These are phyloP conservation scores for Spea multiplicata DNA, from an alignment of 2,113 vertebrate species.

Conservation along the genomic window DNA sequence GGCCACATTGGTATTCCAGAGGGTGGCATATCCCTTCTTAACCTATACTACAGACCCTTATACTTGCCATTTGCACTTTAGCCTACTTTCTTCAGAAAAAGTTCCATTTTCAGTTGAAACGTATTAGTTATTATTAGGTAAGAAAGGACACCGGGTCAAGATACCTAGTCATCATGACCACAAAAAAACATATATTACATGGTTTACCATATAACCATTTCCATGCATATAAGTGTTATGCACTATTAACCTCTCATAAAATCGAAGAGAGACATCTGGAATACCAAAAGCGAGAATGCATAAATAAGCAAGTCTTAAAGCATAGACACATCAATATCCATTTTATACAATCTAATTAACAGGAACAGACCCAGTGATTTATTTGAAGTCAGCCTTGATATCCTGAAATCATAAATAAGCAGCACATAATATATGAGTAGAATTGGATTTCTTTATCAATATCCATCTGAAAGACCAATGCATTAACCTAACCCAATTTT, in stretches of 20 bases:
- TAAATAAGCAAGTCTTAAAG: slow-evolving; percentile 10
- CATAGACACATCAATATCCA: slow-evolving; percentile 17
- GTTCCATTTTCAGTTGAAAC: neutral
- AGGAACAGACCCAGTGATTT: slow-evolving; percentile 1
- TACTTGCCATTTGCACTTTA: neutral
- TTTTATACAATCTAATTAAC: slow-evolving; percentile 36
- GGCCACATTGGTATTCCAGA: too few relatives aligned
- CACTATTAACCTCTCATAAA: neutral
- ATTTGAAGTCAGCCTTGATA: slow-evolving; percentile 11
- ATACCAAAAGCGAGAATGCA: neutral
- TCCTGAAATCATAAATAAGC: slow-evolving; percentile 15
- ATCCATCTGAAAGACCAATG: neutral
- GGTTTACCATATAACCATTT: neutral
- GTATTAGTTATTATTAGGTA: neutral
- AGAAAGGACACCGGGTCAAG: slow-evolving; percentile 7
- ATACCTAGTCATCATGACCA: neutral
- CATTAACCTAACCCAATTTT: neutral
- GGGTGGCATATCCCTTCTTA: too few relatives aligned
- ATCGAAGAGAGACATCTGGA: neutral
- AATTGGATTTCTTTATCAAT: neutral
- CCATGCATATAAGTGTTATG: neutral
- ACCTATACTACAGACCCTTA: too few relatives aligned
- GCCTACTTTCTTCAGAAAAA: neutral
- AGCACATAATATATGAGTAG: neutral
- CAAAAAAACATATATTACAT: neutral